Evolutionary conservation across 2,797 vertebrate genomes (phyloP), one percentile per base, ranked within the genome.

Genomic region (Takifugu ocellatus): DNA sequence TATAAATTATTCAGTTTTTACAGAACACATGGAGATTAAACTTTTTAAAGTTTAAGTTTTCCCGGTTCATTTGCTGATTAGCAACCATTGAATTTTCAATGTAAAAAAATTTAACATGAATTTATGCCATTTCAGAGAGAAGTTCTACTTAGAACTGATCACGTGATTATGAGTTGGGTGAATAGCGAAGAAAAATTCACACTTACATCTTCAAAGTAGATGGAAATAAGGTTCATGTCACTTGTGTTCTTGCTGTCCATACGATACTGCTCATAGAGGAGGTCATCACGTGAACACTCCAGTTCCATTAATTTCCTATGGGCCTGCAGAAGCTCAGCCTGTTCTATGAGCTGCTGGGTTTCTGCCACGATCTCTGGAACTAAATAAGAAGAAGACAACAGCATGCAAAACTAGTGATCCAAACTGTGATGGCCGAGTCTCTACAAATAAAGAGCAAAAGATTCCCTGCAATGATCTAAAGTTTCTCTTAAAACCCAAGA

Each of bases 241-340:
- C 92, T 94, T 0, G 92, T 90, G 83, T 98, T 98, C 79, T 89
- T 94, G 84, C 94, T 96, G 92, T 99, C 96, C 93, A 96, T 95
- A 1, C 97, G 94, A 72, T 95, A 98, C 81, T 99, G 97, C 79
- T 99, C 97, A 0, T 96, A 98, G 94, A 99, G 95, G 51, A 99
- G 92, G 79, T 97, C 94, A 2, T 98, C 97, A 0, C 96, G 92
- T 0, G 97, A 99, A 71, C 92, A 95, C 82, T 99, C 97, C 54
- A 99, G 90, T 79, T 99, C 97, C 93, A 98, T 98, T 59, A 99
- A 88, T 58, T 94, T 96, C 27, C 94, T 90, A 84, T 99, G 96
- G 1, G 97, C 96, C 79, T 95, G 92, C 78, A 99, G 87, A 39
- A 99, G 91, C 0, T 94, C 93, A 0, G 91, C 94, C 65, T 93